Evolutionary conservation across 2,888 invertebrate genomes (phyloP).

Genomic region (Rhingia campestris): DNA sequence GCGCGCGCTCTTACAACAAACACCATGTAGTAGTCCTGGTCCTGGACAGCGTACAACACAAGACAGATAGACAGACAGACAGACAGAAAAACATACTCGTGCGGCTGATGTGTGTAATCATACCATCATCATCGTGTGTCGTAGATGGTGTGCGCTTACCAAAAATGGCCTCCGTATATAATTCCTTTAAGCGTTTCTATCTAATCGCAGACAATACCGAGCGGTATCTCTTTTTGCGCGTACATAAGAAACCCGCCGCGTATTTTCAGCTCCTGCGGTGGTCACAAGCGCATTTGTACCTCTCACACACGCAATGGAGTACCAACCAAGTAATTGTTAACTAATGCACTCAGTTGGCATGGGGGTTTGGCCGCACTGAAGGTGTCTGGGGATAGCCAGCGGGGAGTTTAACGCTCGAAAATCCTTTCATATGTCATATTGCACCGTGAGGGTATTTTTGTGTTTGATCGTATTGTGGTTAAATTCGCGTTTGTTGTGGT

Average conservation of each 20-base stretch:
- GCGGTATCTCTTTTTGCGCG: slow-evolving; percentile 38
- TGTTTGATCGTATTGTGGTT: background rate
- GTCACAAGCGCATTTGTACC: slow-evolving; percentile 19
- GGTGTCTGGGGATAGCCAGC: slow-evolving; percentile 35
- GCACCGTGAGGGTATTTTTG: slow-evolving; percentile 23
- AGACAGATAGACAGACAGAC: slow-evolving; percentile 44
- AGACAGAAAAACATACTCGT: slow-evolving; percentile 56
- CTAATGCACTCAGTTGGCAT: slow-evolving; percentile 36
- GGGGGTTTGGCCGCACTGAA: slow-evolving; percentile 17
- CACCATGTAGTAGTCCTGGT: slow-evolving; percentile 51
- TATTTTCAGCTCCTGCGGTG: slow-evolving; percentile 8
- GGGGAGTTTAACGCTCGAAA: slow-evolving; percentile 34
- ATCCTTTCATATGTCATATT: slow-evolving; percentile 39
- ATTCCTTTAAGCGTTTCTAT: slow-evolving; percentile 51
- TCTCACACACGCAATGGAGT: slow-evolving; percentile 50
- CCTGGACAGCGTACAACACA: slow-evolving; percentile 46
- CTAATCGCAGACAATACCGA: slow-evolving; percentile 47
- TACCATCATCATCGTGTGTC: slow-evolving; percentile 23
- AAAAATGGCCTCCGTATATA: slow-evolving; percentile 39
- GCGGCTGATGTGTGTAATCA: slow-evolving; percentile 57
- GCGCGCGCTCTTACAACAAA: background rate
- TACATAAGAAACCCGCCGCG: background rate
- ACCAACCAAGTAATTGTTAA: slow-evolving; percentile 43
- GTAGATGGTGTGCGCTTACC: slow-evolving; percentile 34
- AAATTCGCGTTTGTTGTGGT: slow-evolving; percentile 20